Base-by-base conservation (phyloP, 2,113 vertebrate genomes). In the Petaurus breviceps region DNA sequence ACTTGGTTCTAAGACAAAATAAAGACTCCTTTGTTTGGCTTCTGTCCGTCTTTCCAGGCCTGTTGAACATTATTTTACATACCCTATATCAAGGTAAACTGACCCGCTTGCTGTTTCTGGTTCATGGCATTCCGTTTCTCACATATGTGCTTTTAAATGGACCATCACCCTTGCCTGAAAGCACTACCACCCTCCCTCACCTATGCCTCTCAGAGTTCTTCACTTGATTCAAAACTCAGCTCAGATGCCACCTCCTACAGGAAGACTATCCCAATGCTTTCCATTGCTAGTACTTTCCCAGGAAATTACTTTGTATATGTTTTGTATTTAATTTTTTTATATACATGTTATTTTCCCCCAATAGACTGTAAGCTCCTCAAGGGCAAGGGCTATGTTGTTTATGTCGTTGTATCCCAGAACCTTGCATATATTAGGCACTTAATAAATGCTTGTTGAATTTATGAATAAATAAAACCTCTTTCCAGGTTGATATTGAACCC, bases 401-500 rank as follows among this genome's bases (percentile, higher is more conserved):
- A 43, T 84, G n/a, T 84, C 68, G n/a, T 77, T 84, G 16, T 84
- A n/a, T 84, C 19, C 68, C n/a, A 84, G 19, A 84, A 7, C 68
- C n/a, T 84, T 43, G 68, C 68, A 84, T 23, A 84, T 84, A 84
- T 84, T 84, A 84, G 68, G 68, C 68, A 84, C 68, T 84, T 84
- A 84, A 84, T 84, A 84, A 84, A 84, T 84, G 68, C n/a, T 84
- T 84, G 68, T 84, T 84, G 68, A 84, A 43, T 84, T 84, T 84
- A 84, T 84, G 68, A 84, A 84, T 84, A 84, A 84, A 84, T 84
- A 84, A 84, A 84, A 84, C 68, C n/a, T 84, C 68, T 84, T 84
- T 43, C n/a, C 68, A 84, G 68, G 68, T 84, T 84, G 68, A 84
- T 84, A 84, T 23, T 84, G 68, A 84, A 84, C 19, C 68, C n/a